Evolutionary conservation across 2,113 vertebrate species (phyloP), one percentile per base, ranked within the genome.

Genomic region (Edolisoma coerulescens): DNA sequence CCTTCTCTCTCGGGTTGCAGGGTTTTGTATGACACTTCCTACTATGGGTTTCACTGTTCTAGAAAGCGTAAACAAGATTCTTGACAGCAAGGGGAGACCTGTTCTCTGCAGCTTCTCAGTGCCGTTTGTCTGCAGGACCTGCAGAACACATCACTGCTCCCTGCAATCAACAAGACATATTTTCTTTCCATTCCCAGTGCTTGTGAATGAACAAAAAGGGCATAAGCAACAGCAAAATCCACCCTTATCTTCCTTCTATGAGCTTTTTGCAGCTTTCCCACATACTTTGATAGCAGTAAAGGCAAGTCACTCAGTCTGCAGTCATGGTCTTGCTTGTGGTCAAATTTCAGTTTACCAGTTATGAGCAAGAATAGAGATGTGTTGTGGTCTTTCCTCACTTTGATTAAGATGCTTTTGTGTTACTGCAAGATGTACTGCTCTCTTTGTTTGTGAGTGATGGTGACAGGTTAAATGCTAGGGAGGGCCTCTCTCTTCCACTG

Each of bases 141-240:
- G 17, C 49, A 82, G 41, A 13, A 7, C 22, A 2, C 0, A 0
- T 16, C 15, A 19, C 20, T 52, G 27, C 32, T 59, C 30, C 56
- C 42, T 80, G 59, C 17, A 23, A 4, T 41, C 80, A 52, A 2
- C 13, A 11, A 71, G 52, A 39, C 15, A 12, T 39, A 7, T 35
- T 73, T 94, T 53, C 33, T 80, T 93, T 39, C 59, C 9, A 11
- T 75, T 84, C 33, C 37, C 15, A 8, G 19, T 81, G 11, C 52
- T 75, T 37, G 22, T 39, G 22, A 39, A 28, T 41, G 63, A 85
- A 24, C 59, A 45, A 16, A 54, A 49, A 63, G 19, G 41, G 16
- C 28, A 21, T 41, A 28, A 89, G 14, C 26, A 70, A 42, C 19
- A 77, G 35, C 26, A 50, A n/a, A 75, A 69, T 11, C 8, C 18